Percentiles rank a stretch among this genome's conserved stretches.
phyloP scores from a whole-genome alignment of 2,888 invertebrate species.

The Hirtodrosophila cameraria region DNA sequence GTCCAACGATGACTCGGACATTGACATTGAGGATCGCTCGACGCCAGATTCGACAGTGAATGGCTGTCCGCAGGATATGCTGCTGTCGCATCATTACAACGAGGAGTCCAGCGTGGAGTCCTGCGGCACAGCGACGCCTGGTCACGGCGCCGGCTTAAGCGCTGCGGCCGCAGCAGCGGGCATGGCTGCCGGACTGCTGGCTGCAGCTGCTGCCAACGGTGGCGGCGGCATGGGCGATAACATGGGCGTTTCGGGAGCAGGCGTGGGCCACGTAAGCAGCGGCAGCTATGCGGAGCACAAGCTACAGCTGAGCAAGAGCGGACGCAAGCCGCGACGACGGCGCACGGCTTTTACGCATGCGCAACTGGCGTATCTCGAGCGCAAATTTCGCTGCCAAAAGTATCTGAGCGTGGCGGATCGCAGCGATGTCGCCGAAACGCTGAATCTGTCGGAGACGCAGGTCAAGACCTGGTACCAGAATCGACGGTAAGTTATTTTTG shows the following conservation, averaged over 20 bases:
- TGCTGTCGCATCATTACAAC: slow-evolving; percentile 62
- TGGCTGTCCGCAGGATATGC: slow-evolving; percentile 69
- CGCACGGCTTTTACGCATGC: slow-evolving; percentile 97
- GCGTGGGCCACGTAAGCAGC: slow-evolving; percentile 17
- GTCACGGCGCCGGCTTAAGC: slow-evolving; percentile 38
- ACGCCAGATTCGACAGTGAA: slow-evolving; percentile 79
- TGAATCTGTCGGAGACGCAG: slow-evolving; percentile 96
- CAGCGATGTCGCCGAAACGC: slow-evolving; percentile 95
- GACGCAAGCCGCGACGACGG: slow-evolving; percentile 92
- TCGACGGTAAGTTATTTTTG: slow-evolving; percentile 76
- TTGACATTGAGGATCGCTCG: slow-evolving; percentile 84
- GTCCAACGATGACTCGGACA: slow-evolving; percentile 84
- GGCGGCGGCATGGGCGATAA: slow-evolving; percentile 5
- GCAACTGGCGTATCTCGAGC: slow-evolving; percentile 94
- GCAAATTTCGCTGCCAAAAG: slow-evolving; percentile 96
- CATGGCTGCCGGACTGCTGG: slow-evolving; percentile 59
- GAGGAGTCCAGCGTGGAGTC: slow-evolving; percentile 83
- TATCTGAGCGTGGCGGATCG: slow-evolving; percentile 96
- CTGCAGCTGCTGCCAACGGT: slow-evolving; percentile 38
- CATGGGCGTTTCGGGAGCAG: background rate
- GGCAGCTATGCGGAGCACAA: slow-evolving; percentile 78
- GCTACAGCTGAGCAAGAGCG: slow-evolving; percentile 84
- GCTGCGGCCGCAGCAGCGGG: slow-evolving; percentile 65
- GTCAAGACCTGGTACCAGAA: slow-evolving; percentile 95
- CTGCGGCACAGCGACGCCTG: slow-evolving; percentile 61